Conservation (phyloP, 2,113 vertebrate species). For the Isurus oxyrinchus region DNA sequence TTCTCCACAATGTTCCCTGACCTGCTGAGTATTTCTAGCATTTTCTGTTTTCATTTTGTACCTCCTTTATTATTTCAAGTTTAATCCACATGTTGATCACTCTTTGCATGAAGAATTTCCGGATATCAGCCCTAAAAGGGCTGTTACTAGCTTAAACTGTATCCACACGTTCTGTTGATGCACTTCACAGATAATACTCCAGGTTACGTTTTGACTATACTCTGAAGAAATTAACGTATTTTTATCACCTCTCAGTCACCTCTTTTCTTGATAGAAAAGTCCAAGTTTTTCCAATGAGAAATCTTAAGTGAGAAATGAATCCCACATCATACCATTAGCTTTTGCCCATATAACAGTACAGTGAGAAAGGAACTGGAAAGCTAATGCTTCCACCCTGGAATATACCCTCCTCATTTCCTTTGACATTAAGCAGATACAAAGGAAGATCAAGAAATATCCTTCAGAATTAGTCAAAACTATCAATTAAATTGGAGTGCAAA, state of each 20-base stretch:
- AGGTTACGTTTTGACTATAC: neutral
- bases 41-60: neutral
- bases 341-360: neutral
- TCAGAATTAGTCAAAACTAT: neutral
- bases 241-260: neutral
- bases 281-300: neutral
- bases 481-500: neutral
- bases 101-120: neutral
- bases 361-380: neutral
- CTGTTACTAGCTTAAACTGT: neutral
- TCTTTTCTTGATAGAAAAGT: neutral
- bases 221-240: neutral
- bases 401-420: neutral
- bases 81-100: neutral
- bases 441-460: neutral
- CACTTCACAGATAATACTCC: neutral
- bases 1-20: neutral
- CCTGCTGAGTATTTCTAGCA: neutral
- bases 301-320: neutral
- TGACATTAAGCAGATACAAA: neutral
- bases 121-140: neutral
- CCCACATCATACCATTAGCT: neutral
- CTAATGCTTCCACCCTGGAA: neutral
- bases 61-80: neutral
- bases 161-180: neutral